Percentiles rank a stretch among this genome's conserved stretches.
These are phyloP conservation scores for Limnephilus auricula DNA, from an alignment of 2,888 invertebrate genomes.

Conservation along the genomic window DNA sequence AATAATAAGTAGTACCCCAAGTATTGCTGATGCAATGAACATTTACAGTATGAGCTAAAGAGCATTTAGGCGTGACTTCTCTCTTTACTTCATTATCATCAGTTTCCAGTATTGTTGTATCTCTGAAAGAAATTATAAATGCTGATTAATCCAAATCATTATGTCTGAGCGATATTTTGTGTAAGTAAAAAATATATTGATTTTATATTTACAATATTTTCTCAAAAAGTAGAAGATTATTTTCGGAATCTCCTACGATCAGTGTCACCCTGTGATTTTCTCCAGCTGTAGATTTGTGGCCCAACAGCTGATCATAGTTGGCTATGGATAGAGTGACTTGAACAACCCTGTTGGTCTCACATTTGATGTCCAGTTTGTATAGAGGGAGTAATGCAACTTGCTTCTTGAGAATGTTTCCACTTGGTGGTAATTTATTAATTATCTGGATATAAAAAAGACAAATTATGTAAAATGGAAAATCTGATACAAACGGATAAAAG, in stretches of 20 bases:
- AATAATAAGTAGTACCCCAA: slow-evolving; percentile 74
- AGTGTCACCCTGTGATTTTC: slow-evolving; percentile 77
- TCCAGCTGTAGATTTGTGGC: slow-evolving; percentile 73
- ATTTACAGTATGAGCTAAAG: slow-evolving; percentile 73
- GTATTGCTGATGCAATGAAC: slow-evolving; percentile 79
- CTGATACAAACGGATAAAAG: neutral
- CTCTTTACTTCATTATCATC: slow-evolving; percentile 74
- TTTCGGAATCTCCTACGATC: slow-evolving; percentile 82
- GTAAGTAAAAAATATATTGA: slow-evolving; percentile 2
- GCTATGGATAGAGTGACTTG: slow-evolving; percentile 71
- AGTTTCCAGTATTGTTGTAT: slow-evolving; percentile 73
- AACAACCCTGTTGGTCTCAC: slow-evolving; percentile 70
- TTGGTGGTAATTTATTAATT: slow-evolving; percentile 84
- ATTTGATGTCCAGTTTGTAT: slow-evolving; percentile 76
- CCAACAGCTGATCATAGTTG: slow-evolving; percentile 73
- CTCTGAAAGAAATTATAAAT: slow-evolving; percentile 69
- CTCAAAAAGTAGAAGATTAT: slow-evolving; percentile 78
- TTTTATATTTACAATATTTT: slow-evolving; percentile 77
- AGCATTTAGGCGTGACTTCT: slow-evolving; percentile 72
- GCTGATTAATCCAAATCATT: neutral
- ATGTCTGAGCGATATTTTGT: neutral
- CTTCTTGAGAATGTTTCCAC: slow-evolving; percentile 82
- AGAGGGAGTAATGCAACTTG: slow-evolving; percentile 81
- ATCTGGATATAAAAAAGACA: slow-evolving; percentile 74
- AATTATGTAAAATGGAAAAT: neutral